These are phyloP conservation scores for Aspiorhynchus laticeps DNA, from an alignment of 2,113 vertebrate genomes.

Conservation along the genomic window DNA sequence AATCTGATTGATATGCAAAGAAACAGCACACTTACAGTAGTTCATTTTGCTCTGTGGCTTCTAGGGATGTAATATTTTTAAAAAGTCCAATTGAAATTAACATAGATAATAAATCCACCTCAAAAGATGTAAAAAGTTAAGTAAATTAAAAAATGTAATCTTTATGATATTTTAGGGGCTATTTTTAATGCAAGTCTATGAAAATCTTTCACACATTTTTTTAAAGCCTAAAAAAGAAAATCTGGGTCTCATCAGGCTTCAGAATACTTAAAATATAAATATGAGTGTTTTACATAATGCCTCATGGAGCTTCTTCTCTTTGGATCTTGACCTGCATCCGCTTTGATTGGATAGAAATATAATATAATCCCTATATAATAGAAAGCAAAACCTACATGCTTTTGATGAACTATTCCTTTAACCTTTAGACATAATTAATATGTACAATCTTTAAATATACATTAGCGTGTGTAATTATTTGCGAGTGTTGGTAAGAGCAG, in stretches of 20 bases:
- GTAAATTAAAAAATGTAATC: not conserved
- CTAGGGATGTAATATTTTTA: no score
- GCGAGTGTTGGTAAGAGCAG: not conserved
- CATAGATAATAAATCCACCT: not conserved
- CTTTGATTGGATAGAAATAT: not conserved
- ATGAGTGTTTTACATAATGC: not conserved
- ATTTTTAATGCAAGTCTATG: not conserved
- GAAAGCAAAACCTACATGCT: not conserved
- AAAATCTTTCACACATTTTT: not conserved
- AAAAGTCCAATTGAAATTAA: not conserved
- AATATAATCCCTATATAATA: not conserved
- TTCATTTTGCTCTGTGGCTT: no score
- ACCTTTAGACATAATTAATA: not conserved
- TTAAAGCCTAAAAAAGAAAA: not conserved
- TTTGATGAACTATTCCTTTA: not conserved
- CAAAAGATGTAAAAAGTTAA: no score
- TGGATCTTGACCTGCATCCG: not conserved
- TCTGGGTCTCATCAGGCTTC: not conserved
- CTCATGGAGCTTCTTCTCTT: not conserved
- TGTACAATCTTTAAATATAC: not conserved
- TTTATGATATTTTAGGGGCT: not conserved
- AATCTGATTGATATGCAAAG: no score
- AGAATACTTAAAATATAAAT: not conserved
- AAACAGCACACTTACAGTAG: no score
- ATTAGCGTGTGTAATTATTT: slow-evolving; percentile 5